phyloP scores from a whole-genome alignment of 2,888 invertebrate species.

The Caenorhabditis panamensis region DNA sequence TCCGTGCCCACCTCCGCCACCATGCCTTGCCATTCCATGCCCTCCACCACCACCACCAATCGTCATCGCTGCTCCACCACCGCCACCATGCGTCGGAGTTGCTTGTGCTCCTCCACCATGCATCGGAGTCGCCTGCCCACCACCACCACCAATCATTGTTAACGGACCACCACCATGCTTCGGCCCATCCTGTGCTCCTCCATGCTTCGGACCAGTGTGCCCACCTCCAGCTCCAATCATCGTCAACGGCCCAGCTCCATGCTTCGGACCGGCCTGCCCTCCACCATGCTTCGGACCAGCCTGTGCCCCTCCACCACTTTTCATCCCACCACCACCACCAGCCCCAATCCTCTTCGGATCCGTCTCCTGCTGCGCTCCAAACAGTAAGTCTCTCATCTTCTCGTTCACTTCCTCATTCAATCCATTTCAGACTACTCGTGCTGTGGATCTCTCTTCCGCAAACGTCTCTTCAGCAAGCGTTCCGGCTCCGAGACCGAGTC shows the following conservation, averaged over 20 bases:
- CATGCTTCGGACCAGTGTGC: conserved; percentile 21
- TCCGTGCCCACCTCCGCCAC: conserved; percentile 30
- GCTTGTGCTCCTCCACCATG: conserved; percentile 27
- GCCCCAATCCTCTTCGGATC: conserved; percentile 52
- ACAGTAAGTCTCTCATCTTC: conserved; percentile 39
- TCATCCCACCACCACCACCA: conserved; percentile 56
- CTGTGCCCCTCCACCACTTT: conserved; percentile 46
- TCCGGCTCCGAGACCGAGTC: conserved; percentile 7
- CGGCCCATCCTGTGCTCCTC: conserved; percentile 11
- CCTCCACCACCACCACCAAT: conserved; percentile 26
- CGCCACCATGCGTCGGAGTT: conserved; percentile 17
- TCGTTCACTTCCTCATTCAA: too few species aligned
- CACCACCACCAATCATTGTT: conserved; percentile 15
- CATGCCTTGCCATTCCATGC: conserved; percentile 31
- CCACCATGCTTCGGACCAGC: conserved; percentile 48
- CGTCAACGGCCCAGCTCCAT: conserved; percentile 14
- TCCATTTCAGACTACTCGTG: conserved; percentile 52
- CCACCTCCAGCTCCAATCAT: conserved; percentile 8
- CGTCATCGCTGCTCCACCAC: conserved; percentile 19
- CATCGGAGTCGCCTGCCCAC: conserved; percentile 28
- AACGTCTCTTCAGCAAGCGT: conserved; percentile 51
- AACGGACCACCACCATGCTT: conserved; percentile 21
- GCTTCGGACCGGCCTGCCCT: conserved; percentile 23
- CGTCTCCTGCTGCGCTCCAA: conserved; percentile 48
- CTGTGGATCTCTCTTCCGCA: conserved; percentile 55